Evolutionary conservation across 2,113 vertebrate species (phyloP).

Genomic region (Passer domesticus): DNA sequence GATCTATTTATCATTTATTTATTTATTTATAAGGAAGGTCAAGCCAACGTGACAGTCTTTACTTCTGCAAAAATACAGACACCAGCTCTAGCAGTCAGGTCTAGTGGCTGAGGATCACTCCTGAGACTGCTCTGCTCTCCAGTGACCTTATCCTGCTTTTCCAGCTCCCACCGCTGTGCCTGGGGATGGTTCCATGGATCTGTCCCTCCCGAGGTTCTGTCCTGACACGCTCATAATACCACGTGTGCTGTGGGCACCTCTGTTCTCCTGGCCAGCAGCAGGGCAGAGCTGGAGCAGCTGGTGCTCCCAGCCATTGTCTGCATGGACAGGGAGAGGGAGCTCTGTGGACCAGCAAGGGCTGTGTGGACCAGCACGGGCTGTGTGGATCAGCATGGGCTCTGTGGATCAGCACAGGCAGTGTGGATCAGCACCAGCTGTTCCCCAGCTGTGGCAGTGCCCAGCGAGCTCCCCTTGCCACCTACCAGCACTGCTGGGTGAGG

Average conservation of each 20-base stretch:
- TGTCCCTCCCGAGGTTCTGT: not conserved
- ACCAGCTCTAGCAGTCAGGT: not conserved
- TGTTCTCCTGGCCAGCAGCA: not conserved
- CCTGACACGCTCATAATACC: fast-evolving
- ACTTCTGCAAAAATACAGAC: not conserved
- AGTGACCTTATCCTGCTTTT: not conserved
- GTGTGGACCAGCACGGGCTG: not conserved
- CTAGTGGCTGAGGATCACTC: not conserved
- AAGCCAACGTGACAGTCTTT: not conserved
- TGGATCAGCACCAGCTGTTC: not conserved
- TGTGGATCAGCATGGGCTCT: not conserved
- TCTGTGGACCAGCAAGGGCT: not conserved
- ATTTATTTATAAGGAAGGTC: not conserved
- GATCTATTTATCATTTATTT: slow-evolving; percentile 12
- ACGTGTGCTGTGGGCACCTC: fast-evolving
- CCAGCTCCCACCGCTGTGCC: not conserved
- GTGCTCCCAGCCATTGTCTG: not conserved
- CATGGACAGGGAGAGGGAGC: not conserved
- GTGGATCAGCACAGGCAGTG: not conserved
- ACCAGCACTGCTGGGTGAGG: fast-evolving
- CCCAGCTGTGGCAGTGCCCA: not conserved
- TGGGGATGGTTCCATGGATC: not conserved
- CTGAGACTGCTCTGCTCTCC: not conserved
- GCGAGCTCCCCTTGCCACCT: not conserved
- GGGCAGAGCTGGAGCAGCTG: not conserved